Percentiles rank a stretch among this genome's conserved stretches.
phyloP scores from a whole-genome alignment of 2,888 invertebrate species.

The Lycocerus yunnanus region DNA sequence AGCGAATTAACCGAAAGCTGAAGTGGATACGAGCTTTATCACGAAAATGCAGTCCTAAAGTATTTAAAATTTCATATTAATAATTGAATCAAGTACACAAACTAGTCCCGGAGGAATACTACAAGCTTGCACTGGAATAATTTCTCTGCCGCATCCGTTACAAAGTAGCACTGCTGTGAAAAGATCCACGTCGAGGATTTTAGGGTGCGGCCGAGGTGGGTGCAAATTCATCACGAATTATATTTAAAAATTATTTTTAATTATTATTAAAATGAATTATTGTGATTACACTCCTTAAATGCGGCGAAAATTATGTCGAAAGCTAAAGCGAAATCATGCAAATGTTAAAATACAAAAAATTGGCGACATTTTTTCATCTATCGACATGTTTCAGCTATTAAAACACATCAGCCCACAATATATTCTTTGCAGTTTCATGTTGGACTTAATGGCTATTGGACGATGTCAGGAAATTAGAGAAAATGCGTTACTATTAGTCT shows the following conservation, averaged over 20 bases:
- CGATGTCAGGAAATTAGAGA: conserved; percentile 21
- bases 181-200: background rate
- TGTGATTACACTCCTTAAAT: background rate
- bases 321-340: background rate
- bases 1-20: conserved; percentile 21
- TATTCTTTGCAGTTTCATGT: conserved; percentile 6
- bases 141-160: background rate
- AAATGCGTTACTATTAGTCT: conserved; percentile 22
- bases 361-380: conserved; percentile 7
- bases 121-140: background rate
- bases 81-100: conserved; percentile 38
- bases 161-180: background rate
- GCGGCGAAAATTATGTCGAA: background rate
- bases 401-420: conserved; percentile 6
- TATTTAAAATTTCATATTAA: conserved; percentile 35
- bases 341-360: background rate
- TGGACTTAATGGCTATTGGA: conserved; percentile 13
- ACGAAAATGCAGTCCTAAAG: conserved; percentile 23
- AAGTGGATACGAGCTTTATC: conserved; percentile 17
- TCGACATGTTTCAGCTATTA: conserved; percentile 12
- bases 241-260: background rate
- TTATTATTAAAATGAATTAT: background rate
- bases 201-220: background rate
- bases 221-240: background rate
- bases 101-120: conserved; percentile 8